Percentiles rank a stretch among this genome's conserved stretches.
Evolutionary conservation across 2,113 vertebrate genomes (phyloP).

Genomic region (Plecotus auritus): DNA sequence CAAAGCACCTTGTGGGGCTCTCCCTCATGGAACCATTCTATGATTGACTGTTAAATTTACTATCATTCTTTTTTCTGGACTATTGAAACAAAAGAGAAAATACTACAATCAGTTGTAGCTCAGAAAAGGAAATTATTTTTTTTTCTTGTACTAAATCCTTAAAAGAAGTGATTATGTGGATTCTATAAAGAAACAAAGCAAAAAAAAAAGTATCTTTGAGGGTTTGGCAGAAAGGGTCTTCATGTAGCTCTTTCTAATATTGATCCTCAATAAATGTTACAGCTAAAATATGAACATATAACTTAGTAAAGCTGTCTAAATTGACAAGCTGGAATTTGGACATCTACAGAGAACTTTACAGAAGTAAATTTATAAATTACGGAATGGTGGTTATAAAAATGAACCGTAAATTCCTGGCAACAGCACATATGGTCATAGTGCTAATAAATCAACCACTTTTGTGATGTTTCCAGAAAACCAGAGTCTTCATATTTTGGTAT

Average conservation of each 20-base stretch:
- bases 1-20: no score
- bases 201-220: background rate
- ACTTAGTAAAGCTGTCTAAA: background rate
- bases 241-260: background rate
- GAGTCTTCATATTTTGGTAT: background rate
- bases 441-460: background rate
- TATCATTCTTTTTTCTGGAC: background rate
- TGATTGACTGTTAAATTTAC: background rate
- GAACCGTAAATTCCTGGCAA: background rate
- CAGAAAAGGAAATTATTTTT: background rate
- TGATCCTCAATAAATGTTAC: background rate
- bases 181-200: background rate
- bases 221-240: background rate
- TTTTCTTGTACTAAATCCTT: background rate
- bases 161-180: background rate
- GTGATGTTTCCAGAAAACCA: background rate
- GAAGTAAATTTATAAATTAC: background rate
- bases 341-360: background rate
- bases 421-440: background rate
- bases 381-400: background rate
- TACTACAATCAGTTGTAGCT: background rate
- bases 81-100: slow-evolving; percentile 18
- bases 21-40: background rate
- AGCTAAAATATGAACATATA: background rate
- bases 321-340: background rate